Evolutionary conservation across 2,113 vertebrate genomes (phyloP), one percentile per base, ranked within the genome.

Genomic region (Ophthalmolycus amberensis): DNA sequence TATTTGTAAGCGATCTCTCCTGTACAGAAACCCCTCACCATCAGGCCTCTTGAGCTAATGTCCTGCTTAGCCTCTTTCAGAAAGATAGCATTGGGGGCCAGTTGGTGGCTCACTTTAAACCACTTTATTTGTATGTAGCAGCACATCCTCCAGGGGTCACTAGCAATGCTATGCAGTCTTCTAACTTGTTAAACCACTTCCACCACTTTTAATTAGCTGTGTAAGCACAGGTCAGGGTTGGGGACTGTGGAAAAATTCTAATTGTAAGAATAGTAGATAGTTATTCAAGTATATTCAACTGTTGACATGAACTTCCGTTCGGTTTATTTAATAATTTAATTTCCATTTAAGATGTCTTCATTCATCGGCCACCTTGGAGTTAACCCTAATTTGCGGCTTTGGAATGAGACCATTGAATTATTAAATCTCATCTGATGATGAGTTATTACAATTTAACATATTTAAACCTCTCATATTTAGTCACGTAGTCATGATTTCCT

Each of bases 401-500:
- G 54, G 54, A 38, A 63, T 40, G 64, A 59, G 5, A 6, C 32
- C 2, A 7, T n/a, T 85, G 0, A 85, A 83, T 86, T 27, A 78
- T 81, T 80, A 14, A 78, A 66, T 22, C 40, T 63, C 10, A 0
- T 82, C 58, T 14, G 11, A 83, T 54, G 40, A 25, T 0, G 10
- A 2, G 32, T 38, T 79, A 16, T 48, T 77, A 58, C n/a, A 25
- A 27, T 63, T 68, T 18, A 9, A 58, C 27, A 59, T 9, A 2
- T 29, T 67, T 65, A 29, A 46, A 54, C 7, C 50, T 58, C 71
- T 46, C 25, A 22, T 76, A 1, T 18, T 56, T 46, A 48, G 56
- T 70, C 34, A 54, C 65, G n/a, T 46, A 48, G 56, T 70, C 29
- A 54, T 68, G n/a, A 60, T 87, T 71, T 87, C 15, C 56, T 84